Percentiles rank a stretch among this genome's conserved stretches.
phyloP scores from a whole-genome alignment of 2,113 vertebrate genomes.

The Geococcyx californianus region DNA sequence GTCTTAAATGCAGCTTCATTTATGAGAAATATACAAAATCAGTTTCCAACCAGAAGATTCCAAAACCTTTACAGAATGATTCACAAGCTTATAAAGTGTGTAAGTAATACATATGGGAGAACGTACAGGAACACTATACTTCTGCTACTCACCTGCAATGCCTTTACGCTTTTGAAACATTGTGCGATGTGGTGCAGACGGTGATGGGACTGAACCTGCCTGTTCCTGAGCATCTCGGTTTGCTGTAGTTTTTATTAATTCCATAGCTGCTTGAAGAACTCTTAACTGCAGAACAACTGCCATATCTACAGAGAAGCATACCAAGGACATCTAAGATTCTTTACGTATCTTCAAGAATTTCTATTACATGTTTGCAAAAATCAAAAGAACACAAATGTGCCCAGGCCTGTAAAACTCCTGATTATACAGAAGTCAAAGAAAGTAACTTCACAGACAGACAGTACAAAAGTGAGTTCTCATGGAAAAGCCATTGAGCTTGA shows the following conservation, averaged over 20 bases:
- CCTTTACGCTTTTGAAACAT: constrained; percentile 89
- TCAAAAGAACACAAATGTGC: not conserved
- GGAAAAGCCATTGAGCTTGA: not conserved
- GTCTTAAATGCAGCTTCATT: not conserved
- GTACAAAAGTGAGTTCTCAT: not conserved
- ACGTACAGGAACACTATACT: not conserved
- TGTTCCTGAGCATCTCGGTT: constrained; percentile 84
- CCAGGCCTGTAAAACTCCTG: not conserved
- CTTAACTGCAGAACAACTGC: constrained; percentile 89
- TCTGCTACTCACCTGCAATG: constrained; percentile 83
- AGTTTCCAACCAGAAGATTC: not conserved
- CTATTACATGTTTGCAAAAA: not conserved
- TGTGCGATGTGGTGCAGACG: constrained; percentile 74
- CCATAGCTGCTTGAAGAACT: constrained; percentile 91
- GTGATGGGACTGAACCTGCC: constrained; percentile 61
- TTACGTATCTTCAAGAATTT: not conserved
- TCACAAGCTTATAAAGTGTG: not conserved
- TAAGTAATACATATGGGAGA: not conserved
- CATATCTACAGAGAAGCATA: constrained; percentile 81
- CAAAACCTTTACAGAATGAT: not conserved
- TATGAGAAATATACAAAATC: not conserved
- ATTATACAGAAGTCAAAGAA: not conserved
- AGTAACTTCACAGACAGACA: not conserved
- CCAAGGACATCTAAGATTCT: not conserved
- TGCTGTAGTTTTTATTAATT: constrained; percentile 92